Evolutionary conservation across 1,140 invertebrate species (phyloP).

Genomic region (Trichogramma pretiosum): DNA sequence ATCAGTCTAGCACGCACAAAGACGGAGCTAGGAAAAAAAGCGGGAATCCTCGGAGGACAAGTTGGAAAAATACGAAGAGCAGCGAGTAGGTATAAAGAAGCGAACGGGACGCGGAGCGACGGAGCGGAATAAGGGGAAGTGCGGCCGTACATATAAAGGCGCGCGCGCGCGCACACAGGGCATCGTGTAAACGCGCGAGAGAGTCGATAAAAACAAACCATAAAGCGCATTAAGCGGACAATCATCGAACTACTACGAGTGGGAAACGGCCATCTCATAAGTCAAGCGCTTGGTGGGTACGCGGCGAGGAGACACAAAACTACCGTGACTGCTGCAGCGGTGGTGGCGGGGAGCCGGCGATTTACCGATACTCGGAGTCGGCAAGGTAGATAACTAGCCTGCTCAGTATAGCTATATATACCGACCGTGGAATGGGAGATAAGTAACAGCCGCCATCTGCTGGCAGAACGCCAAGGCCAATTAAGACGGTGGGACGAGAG

Average conservation of each 20-base stretch:
- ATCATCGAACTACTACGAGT: slow-evolving; percentile 38
- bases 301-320: background rate
- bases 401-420: slow-evolving; percentile 19
- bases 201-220: slow-evolving; percentile 43
- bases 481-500: slow-evolving; percentile 9
- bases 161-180: background rate
- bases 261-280: slow-evolving; percentile 27
- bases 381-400: too few species aligned
- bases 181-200: background rate
- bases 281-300: slow-evolving; percentile 31
- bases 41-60: too few species aligned
- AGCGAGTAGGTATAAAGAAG: background rate
- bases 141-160: background rate
- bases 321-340: slow-evolving; percentile 16
- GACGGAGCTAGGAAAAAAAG: too few species aligned
- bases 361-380: too few species aligned
- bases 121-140: background rate
- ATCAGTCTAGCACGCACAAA: too few species aligned
- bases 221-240: slow-evolving; percentile 41
- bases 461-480: slow-evolving; percentile 14
- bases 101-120: background rate
- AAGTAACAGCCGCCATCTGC: slow-evolving; percentile 35
- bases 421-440: slow-evolving; percentile 23
- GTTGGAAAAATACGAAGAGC: background rate
- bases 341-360: slow-evolving; percentile 29